phyloP scores from a whole-genome alignment of 2,888 invertebrate species.

The Callyntrura guangdongensis region DNA sequence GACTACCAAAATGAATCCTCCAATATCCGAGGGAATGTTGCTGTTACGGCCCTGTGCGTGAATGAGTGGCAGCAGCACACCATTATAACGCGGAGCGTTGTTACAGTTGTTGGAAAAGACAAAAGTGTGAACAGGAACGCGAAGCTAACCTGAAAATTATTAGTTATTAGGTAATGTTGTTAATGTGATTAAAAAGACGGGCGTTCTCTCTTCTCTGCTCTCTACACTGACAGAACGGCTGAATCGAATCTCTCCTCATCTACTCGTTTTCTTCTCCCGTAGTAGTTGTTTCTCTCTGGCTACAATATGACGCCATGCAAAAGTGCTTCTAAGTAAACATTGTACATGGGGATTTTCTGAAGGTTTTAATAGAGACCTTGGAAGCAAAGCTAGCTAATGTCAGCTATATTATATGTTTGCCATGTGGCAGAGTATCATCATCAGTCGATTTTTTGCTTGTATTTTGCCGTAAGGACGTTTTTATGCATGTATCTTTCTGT shows the following conservation, averaged over 20 bases:
- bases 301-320: background rate
- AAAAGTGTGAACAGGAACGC: slow-evolving; percentile 63
- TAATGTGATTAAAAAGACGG: slow-evolving; percentile 72
- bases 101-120: slow-evolving; percentile 43
- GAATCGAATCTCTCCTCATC: background rate
- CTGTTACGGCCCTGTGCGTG: background rate
- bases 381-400: slow-evolving; percentile 58
- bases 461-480: slow-evolving; percentile 29
- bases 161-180: slow-evolving; percentile 62
- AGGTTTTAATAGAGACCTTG: slow-evolving; percentile 77
- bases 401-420: slow-evolving; percentile 30
- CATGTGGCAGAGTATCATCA: background rate
- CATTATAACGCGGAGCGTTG: background rate
- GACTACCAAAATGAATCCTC: slow-evolving; percentile 6
- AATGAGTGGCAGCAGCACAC: background rate
- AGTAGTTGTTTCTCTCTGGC: slow-evolving; percentile 3
- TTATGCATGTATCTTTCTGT: slow-evolving; percentile 24
- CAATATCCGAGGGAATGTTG: background rate
- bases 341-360: slow-evolving; percentile 59
- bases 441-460: slow-evolving; percentile 51
- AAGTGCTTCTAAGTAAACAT: background rate
- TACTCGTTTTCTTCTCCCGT: background rate
- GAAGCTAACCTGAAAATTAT: slow-evolving; percentile 34
- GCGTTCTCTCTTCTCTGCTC: slow-evolving; percentile 16
- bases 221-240: background rate